These are phyloP conservation scores for Mobula birostris DNA, from an alignment of 2,113 vertebrate species.

Conservation along the genomic window DNA sequence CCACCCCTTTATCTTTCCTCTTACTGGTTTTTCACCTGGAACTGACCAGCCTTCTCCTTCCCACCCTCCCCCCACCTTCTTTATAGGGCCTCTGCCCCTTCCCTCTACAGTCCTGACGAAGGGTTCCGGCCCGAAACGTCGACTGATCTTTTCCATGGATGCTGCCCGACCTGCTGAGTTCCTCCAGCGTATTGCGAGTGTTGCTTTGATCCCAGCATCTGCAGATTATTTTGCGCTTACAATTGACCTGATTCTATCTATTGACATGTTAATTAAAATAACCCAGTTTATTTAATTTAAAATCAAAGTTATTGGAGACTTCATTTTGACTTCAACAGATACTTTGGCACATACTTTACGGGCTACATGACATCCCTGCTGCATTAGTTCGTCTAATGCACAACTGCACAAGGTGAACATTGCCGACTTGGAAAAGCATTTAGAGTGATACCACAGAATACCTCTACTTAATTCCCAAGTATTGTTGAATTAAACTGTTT, in stretches of 20 bases:
- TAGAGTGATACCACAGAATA: conserved; percentile 54
- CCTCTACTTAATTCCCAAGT: background rate
- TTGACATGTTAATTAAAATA: background rate
- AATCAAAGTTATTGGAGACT: conserved; percentile 32
- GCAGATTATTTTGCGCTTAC: too few species aligned
- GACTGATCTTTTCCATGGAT: too few species aligned
- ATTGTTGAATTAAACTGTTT: background rate
- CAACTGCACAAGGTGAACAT: conserved; percentile 21
- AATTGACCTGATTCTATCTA: background rate
- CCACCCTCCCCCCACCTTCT: too few species aligned
- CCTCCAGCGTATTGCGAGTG: too few species aligned
- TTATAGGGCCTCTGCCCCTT: too few species aligned
- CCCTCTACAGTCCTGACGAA: too few species aligned
- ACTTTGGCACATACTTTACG: background rate
- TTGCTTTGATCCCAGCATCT: too few species aligned
- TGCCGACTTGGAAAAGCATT: conserved; percentile 61
- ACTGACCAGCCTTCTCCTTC: too few species aligned
- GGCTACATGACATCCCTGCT: conserved; percentile 2
- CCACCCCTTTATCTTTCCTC: too few species aligned
- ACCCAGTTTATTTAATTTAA: background rate
- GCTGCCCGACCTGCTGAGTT: too few species aligned
- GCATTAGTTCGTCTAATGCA: conserved; percentile 39
- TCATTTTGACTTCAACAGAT: background rate
- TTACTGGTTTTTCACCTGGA: too few species aligned
- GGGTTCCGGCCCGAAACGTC: too few species aligned